Conservation (phyloP, 2,113 vertebrate species). For the Syngnathoides biaculeatus region DNA sequence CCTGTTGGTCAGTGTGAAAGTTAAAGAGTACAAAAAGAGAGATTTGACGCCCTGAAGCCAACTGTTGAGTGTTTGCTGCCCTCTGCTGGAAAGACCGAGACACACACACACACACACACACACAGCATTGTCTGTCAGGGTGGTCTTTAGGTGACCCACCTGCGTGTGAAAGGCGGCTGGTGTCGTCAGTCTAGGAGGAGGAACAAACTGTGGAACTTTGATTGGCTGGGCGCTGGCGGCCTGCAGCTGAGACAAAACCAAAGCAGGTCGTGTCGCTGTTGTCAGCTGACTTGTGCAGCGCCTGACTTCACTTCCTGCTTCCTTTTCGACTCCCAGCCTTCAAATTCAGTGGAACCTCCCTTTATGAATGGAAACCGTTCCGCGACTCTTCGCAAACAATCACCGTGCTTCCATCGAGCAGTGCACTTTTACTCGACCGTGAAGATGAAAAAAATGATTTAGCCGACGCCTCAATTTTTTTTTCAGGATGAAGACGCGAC, state of each 20-base stretch:
- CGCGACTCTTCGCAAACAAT: not conserved
- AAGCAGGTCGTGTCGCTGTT: conserved; percentile 41
- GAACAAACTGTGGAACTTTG: conserved; percentile 99
- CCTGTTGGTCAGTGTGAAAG: conserved; percentile 46
- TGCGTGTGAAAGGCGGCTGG: conserved; percentile 96
- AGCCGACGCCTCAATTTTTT: no score
- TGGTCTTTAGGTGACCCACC: conserved; percentile 79
- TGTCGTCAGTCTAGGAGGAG: conserved; percentile 97
- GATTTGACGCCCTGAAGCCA: conserved; percentile 62
- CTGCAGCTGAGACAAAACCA: conserved; percentile 89
- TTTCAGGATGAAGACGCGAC: no score
- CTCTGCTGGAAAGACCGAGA: conserved; percentile 60
- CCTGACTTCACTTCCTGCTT: not conserved
- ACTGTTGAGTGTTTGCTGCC: conserved; percentile 59
- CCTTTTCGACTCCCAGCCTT: not conserved
- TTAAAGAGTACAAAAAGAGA: conserved; percentile 54
- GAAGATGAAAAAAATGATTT: no score
- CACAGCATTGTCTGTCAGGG: conserved; percentile 59
- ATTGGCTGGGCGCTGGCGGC: conserved; percentile 89
- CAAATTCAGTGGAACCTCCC: not conserved
- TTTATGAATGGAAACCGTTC: not conserved
- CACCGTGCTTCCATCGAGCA: no score
- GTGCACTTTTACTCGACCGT: no score
- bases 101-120: conserved; percentile 67
- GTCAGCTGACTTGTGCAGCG: not conserved